These are phyloP conservation scores for Heliothis peltigera DNA, from an alignment of 2,888 invertebrate species.

Conservation along the genomic window DNA sequence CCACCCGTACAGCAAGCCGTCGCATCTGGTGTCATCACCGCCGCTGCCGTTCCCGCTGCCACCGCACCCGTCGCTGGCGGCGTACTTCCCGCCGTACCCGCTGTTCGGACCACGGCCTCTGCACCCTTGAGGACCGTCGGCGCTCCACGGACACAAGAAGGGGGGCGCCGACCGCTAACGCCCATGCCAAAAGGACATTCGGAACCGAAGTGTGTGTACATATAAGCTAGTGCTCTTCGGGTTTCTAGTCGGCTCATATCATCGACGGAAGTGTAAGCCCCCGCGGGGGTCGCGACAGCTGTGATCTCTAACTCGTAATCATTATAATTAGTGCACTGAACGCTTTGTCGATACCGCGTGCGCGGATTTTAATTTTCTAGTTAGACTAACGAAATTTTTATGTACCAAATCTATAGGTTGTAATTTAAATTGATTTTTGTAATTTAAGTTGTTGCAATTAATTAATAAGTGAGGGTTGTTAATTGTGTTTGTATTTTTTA, in stretches of 20 bases:
- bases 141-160: slow-evolving; percentile 93
- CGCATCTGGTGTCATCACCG: slow-evolving; percentile 92
- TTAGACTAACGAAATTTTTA: slow-evolving; percentile 88
- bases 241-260: slow-evolving; percentile 87
- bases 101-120: slow-evolving; percentile 94
- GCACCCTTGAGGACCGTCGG: slow-evolving; percentile 93
- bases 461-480: slow-evolving; percentile 85
- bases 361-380: slow-evolving; percentile 83
- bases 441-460: slow-evolving; percentile 86
- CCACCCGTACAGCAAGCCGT: slow-evolving; percentile 97
- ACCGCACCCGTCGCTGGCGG: slow-evolving; percentile 94
- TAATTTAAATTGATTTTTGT: slow-evolving; percentile 81
- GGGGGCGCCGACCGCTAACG: slow-evolving; percentile 89
- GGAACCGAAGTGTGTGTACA: slow-evolving; percentile 84
- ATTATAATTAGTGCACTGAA: slow-evolving; percentile 86
- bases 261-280: slow-evolving; percentile 82
- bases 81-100: slow-evolving; percentile 96
- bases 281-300: slow-evolving; percentile 83
- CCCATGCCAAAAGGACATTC: slow-evolving; percentile 85
- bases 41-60: slow-evolving; percentile 92
- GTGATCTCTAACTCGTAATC: slow-evolving; percentile 88
- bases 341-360: slow-evolving; percentile 75
- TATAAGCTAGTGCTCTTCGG: slow-evolving; percentile 83
- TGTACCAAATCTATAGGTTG: slow-evolving; percentile 89
- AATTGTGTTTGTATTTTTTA: slow-evolving; percentile 86